Conservation (phyloP, 2,888 invertebrate species). For the Tillus elongatus region DNA sequence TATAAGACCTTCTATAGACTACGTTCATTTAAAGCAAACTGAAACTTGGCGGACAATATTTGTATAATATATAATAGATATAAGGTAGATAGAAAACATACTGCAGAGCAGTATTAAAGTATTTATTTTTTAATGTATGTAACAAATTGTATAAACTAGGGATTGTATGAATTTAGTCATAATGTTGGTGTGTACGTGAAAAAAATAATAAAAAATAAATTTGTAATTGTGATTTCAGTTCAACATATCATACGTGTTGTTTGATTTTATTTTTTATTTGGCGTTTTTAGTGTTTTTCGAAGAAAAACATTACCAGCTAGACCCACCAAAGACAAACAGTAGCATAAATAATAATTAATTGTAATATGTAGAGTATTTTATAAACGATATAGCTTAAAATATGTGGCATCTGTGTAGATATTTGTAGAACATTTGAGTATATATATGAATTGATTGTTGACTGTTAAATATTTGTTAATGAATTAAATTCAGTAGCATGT, state of each 20-base stretch:
- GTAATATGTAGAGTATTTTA: conserved; percentile 8
- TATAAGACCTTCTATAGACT: too few species aligned
- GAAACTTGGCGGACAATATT: too few species aligned
- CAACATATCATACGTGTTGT: conserved; percentile 18
- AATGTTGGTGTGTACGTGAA: too few species aligned
- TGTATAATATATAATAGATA: too few species aligned
- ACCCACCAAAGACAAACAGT: conserved; percentile 18
- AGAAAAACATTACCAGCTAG: conserved; percentile 14
- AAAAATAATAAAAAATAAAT: too few species aligned
- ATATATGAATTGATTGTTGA: conserved; percentile 13
- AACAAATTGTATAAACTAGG: too few species aligned
- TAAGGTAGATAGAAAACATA: too few species aligned
- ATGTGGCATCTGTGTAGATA: background rate
- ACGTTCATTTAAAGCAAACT: too few species aligned
- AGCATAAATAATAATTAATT: conserved; percentile 5
- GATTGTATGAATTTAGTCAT: too few species aligned
- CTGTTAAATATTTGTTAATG: conserved; percentile 15
- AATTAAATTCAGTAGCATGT: conserved; percentile 13
- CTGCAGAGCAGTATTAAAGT: too few species aligned
- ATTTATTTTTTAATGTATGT: too few species aligned
- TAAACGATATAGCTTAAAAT: conserved; percentile 1
- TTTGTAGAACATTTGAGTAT: too few species aligned
- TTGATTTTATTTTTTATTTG: conserved; percentile 7
- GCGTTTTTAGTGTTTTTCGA: background rate
- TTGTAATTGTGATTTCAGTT: conserved; percentile 16